Evolutionary conservation across 2,113 vertebrate species (phyloP).

Genomic region (Junco hyemalis): DNA sequence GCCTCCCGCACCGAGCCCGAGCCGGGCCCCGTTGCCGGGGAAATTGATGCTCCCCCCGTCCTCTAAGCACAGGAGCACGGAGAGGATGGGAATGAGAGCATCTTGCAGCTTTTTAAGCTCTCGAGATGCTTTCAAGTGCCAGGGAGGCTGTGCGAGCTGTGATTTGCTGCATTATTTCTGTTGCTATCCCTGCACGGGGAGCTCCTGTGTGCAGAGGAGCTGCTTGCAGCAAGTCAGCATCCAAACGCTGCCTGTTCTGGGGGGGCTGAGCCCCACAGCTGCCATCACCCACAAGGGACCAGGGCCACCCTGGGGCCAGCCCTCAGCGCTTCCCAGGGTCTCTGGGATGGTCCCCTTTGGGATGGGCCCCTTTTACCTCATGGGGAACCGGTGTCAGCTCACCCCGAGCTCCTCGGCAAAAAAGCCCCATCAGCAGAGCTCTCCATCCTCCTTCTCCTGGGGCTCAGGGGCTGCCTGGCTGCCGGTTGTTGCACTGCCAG

Average conservation of each 20-base stretch:
- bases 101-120: slow-evolving; percentile 53
- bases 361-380: neutral
- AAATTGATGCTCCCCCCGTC: neutral
- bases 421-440: neutral
- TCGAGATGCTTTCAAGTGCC: slow-evolving; percentile 34
- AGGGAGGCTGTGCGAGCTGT: slow-evolving; percentile 6
- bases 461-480: neutral
- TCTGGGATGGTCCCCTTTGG: neutral
- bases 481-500: neutral
- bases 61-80: neutral
- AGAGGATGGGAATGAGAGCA: neutral
- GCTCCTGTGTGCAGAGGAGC: neutral
- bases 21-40: neutral
- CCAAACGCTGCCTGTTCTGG: no score
- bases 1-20: neutral
- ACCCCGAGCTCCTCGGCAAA: neutral
- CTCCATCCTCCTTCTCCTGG: neutral
- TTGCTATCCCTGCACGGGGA: neutral
- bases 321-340: neutral
- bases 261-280: neutral
- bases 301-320: neutral
- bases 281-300: neutral
- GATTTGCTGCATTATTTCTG: slow-evolving; percentile 64
- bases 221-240: neutral
- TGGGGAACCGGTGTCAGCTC: accelerated